A percentile compares a stretch with the other conserved stretches of the same genome.
Evolutionary conservation across 1,140 invertebrate species (phyloP).

Genomic region (Achroia grisella): DNA sequence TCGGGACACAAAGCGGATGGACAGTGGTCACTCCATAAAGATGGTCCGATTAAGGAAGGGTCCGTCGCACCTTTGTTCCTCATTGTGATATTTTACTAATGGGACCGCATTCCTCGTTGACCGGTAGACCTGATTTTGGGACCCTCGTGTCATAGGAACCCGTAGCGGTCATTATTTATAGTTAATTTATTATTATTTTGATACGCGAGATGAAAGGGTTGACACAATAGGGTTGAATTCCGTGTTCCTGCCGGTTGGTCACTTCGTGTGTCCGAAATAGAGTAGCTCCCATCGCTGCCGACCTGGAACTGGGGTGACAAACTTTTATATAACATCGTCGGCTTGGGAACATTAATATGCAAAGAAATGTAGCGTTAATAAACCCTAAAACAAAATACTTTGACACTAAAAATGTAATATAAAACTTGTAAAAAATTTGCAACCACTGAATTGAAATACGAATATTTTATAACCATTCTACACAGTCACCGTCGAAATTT

Average conservation of each 20-base stretch:
- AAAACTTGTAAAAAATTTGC: no score
- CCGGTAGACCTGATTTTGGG: slow-evolving; percentile 49
- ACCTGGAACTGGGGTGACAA: slow-evolving; percentile 14
- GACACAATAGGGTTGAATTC: slow-evolving; percentile 44
- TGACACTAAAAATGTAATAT: no score
- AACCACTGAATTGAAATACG: no score
- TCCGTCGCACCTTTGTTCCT: slow-evolving; percentile 38
- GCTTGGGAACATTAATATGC: slow-evolving; percentile 20
- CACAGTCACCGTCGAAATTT: neutral
- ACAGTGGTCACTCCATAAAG: slow-evolving; percentile 67
- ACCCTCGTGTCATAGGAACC: slow-evolving; percentile 20
- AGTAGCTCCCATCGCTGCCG: neutral
- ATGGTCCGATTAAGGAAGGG: slow-evolving; percentile 58
- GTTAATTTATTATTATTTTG: slow-evolving; percentile 72
- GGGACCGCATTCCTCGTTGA: slow-evolving; percentile 60
- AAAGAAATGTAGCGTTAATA: slow-evolving; percentile 1
- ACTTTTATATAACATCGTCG: slow-evolving; percentile 16
- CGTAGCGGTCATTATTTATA: slow-evolving; percentile 55
- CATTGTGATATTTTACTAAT: slow-evolving; percentile 66
- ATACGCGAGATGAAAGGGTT: slow-evolving; percentile 66
- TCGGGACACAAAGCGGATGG: slow-evolving; percentile 40
- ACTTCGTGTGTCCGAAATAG: slow-evolving; percentile 11
- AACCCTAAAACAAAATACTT: no score
- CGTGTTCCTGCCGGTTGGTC: slow-evolving; percentile 51
- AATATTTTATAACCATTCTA: no score